A percentile compares a stretch with the other conserved stretches of the same genome.
These are phyloP conservation scores for Apodemus agrarius DNA, from an alignment of 2,797 vertebrate genomes.

Conservation along the genomic window DNA sequence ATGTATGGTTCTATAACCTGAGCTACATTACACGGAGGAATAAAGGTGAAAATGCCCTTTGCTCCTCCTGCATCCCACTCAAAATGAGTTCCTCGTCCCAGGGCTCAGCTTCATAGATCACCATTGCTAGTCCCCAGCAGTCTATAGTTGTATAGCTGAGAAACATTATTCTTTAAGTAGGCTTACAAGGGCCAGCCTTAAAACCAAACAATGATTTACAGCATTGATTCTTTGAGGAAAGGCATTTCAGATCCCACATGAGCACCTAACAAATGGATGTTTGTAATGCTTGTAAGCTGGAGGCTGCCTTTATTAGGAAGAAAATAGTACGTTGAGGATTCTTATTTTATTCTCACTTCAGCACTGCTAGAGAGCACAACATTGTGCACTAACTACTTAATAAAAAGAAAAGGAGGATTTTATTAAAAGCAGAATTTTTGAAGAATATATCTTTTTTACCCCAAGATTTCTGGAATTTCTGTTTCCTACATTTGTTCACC, in stretches of 20 bases:
- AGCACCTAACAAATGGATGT: conserved; percentile 63
- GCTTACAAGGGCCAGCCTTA: conserved; percentile 37
- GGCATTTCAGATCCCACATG: conserved; percentile 38
- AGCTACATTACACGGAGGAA: neutral
- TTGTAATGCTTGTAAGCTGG: conserved; percentile 43
- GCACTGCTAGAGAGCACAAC: neutral
- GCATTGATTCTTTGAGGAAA: conserved; percentile 55
- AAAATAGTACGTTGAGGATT: conserved; percentile 32
- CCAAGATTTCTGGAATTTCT: conserved; percentile 48
- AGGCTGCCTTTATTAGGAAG: conserved; percentile 5
- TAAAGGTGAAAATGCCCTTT: neutral
- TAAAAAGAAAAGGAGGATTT: conserved; percentile 23
- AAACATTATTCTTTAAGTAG: conserved; percentile 41
- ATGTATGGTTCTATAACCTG: neutral
- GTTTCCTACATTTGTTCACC: conserved; percentile 55
- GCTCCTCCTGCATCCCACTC: neutral
- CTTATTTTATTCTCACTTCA: neutral
- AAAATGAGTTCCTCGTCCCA: neutral
- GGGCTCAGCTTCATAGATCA: neutral
- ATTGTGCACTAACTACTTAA: neutral
- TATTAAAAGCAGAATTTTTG: conserved; percentile 14
- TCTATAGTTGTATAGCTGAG: neutral
- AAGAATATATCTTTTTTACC: conserved; percentile 2
- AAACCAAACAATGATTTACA: conserved; percentile 59
- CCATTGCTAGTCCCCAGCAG: neutral